Conservation (phyloP, 2,113 vertebrate genomes). For the Coturnix japonica region DNA sequence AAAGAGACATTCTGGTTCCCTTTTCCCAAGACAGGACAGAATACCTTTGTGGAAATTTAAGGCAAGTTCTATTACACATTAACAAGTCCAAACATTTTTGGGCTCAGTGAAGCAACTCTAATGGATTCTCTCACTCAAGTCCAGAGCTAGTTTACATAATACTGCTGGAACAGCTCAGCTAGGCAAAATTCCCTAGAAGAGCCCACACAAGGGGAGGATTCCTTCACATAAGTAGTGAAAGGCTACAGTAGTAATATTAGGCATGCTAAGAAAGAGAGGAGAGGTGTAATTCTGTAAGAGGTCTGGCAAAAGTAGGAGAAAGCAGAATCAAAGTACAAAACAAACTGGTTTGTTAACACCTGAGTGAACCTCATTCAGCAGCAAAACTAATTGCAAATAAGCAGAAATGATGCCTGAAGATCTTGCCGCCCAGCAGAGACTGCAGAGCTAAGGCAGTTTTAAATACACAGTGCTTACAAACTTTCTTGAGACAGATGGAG, state of each 20-base stretch:
- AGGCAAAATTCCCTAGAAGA: background rate
- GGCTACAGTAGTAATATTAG: background rate
- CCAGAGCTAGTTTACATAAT: rapidly evolving
- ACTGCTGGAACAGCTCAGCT: background rate
- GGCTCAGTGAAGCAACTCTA: background rate
- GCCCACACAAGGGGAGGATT: background rate
- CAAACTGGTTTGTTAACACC: background rate
- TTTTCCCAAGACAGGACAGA: background rate
- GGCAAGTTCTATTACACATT: background rate
- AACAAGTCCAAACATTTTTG: background rate
- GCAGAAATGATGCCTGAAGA: background rate
- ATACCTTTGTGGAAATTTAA: background rate
- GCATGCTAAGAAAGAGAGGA: background rate
- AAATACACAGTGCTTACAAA: background rate
- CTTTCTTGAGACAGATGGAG: background rate
- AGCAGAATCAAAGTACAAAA: background rate
- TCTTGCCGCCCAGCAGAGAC: background rate
- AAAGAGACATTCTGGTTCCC: background rate
- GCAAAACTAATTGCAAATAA: background rate
- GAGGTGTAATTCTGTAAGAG: background rate
- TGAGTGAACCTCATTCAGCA: background rate
- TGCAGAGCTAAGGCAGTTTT: background rate
- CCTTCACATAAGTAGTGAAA: background rate
- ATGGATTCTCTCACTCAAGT: background rate
- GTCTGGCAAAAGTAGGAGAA: background rate